phyloP scores from a whole-genome alignment of 2,113 vertebrate genomes.

The Paraplagusia blochii region DNA sequence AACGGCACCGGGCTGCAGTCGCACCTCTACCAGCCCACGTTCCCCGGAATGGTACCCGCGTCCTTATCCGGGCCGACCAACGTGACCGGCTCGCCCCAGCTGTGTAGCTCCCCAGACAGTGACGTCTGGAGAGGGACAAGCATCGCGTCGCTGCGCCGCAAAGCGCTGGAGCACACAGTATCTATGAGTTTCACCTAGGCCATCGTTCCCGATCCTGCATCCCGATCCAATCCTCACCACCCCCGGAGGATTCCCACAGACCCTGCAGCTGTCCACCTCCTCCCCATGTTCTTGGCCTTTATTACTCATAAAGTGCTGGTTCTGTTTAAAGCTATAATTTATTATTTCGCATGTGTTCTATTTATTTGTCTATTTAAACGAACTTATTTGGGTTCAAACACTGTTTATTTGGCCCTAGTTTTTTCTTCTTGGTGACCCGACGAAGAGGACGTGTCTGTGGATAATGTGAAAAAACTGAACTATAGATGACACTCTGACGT shows the following conservation, averaged over 20 bases:
- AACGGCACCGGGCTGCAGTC: conserved; percentile 93
- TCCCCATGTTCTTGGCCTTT: conserved; percentile 12
- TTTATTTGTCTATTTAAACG: conserved; percentile 61
- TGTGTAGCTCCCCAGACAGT: conserved; percentile 95
- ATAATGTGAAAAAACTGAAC: conserved; percentile 36
- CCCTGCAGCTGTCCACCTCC: conserved; percentile 4
- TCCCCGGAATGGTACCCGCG: conserved; percentile 89
- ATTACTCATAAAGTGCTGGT: conserved; percentile 27
- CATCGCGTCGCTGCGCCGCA: conserved; percentile 96
- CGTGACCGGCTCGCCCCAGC: conserved; percentile 91
- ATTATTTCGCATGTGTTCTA: conserved; percentile 66
- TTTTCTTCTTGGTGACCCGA: conserved; percentile 34
- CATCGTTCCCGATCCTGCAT: conserved; percentile 13
- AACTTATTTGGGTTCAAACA: conserved; percentile 52
- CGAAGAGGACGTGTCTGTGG: conserved; percentile 35
- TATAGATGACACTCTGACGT: conserved; percentile 3
- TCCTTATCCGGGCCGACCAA: conserved; percentile 89
- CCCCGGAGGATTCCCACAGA: conserved; percentile 34
- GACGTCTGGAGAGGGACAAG: conserved; percentile 98
- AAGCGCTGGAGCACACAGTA: conserved; percentile 98
- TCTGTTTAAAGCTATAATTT: conserved; percentile 44
- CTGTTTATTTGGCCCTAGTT: conserved; percentile 40
- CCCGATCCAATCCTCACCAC: conserved; percentile 18
- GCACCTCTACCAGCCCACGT: conserved; percentile 94
- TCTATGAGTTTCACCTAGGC: conserved; percentile 97